phyloP scores from a whole-genome alignment of 2,113 vertebrate species.

The Syngnathus scovelli region DNA sequence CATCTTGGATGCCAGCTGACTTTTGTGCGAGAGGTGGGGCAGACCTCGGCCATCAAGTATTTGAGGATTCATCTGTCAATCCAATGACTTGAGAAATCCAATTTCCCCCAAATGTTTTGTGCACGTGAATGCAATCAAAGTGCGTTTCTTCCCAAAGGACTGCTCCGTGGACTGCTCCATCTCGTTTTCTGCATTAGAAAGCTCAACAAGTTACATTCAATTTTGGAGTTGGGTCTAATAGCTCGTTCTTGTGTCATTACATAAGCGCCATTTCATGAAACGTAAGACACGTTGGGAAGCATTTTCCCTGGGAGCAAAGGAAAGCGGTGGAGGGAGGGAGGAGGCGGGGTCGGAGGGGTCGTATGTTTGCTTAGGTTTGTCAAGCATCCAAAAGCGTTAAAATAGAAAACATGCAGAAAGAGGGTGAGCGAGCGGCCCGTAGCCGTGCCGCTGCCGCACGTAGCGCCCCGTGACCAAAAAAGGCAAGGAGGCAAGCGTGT shows the following conservation, averaged over 20 bases:
- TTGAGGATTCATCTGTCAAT: too few relatives aligned
- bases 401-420: conserved; percentile 47
- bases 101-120: too few relatives aligned
- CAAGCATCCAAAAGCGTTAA: conserved; percentile 53
- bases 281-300: conserved; percentile 40
- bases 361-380: conserved; percentile 52
- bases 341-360: not conserved
- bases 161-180: too few relatives aligned
- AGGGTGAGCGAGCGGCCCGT: conserved; percentile 30
- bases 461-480: conserved; percentile 64
- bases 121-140: too few relatives aligned
- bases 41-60: too few relatives aligned
- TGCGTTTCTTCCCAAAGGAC: too few relatives aligned
- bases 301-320: conserved; percentile 36
- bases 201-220: too few relatives aligned
- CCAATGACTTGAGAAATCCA: too few relatives aligned
- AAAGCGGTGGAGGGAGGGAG: conserved; percentile 46
- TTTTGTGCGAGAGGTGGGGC: too few relatives aligned
- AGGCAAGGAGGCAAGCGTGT: conserved; percentile 50
- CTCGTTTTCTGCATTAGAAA: too few relatives aligned
- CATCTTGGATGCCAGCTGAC: too few relatives aligned
- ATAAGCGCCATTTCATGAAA: conserved; percentile 46
- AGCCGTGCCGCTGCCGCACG: conserved; percentile 37
- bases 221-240: conserved; percentile 14
- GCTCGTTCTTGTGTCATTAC: conserved; percentile 40